Conservation (phyloP, 2,113 vertebrate genomes). For the Burhinus oedicnemus region DNA sequence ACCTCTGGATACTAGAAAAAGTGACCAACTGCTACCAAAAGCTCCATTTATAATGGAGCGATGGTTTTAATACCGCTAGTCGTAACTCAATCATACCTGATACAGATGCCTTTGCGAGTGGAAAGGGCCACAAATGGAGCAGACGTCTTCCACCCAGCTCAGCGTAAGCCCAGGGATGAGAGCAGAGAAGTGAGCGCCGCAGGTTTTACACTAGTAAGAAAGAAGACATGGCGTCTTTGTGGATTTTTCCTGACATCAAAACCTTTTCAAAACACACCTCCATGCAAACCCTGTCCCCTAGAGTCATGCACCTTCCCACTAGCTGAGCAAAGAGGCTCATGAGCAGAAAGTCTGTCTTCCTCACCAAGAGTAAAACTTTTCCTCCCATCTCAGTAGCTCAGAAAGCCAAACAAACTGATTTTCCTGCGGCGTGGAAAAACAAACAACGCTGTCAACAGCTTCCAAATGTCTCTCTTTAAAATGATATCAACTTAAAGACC, state of each 20-base stretch:
- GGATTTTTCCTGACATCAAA: background rate
- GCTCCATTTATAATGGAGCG: background rate
- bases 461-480: background rate
- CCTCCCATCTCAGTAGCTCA: background rate
- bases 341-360: background rate
- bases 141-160: background rate
- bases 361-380: background rate
- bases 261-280: background rate
- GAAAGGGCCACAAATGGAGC: background rate
- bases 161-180: too few species aligned
- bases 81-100: background rate
- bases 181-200: background rate
- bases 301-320: background rate
- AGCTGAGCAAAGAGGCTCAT: background rate
- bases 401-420: background rate
- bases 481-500: accelerated
- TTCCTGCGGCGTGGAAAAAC: accelerated
- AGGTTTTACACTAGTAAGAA: background rate
- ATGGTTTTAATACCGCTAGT: background rate
- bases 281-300: background rate
- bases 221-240: background rate
- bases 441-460: background rate
- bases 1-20: background rate
- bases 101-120: background rate
- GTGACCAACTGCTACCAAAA: background rate